Conservation (phyloP, 2,888 invertebrate species). For the Silvanus unidentatus region DNA sequence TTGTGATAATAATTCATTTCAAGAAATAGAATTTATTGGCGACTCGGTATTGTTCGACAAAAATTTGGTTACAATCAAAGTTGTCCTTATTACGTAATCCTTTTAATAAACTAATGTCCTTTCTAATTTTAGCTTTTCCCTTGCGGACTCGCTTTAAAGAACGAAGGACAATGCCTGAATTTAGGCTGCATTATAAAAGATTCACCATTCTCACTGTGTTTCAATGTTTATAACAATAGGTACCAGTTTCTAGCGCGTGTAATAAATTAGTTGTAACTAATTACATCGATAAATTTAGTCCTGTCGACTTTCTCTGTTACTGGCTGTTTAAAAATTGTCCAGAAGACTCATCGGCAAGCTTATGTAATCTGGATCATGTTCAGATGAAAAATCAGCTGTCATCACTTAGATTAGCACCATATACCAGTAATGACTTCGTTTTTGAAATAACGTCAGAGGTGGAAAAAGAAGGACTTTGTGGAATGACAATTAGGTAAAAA, state of each 20-base stretch:
- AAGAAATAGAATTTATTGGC: constrained; percentile 44
- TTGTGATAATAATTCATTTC: constrained; percentile 43
- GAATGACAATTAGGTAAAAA: constrained; percentile 22
- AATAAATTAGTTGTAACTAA: constrained; percentile 1
- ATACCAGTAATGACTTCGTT: constrained; percentile 32
- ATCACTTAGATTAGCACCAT: constrained; percentile 24
- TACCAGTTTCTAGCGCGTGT: constrained; percentile 9
- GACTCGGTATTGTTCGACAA: constrained; percentile 43
- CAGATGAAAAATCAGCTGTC: constrained; percentile 6
- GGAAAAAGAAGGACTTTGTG: constrained; percentile 29
- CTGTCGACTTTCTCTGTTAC: constrained; percentile 25
- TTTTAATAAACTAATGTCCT: constrained; percentile 4
- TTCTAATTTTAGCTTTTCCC: constrained; percentile 18
- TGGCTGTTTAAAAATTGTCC: constrained; percentile 28
- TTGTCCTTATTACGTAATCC: too few species aligned
- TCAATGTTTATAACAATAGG: constrained; percentile 32
- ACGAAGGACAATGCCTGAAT: constrained; percentile 26
- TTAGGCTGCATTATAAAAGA: constrained; percentile 20
- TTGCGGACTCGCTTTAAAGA: constrained; percentile 16
- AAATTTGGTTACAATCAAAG: constrained; percentile 27
- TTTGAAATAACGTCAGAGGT: constrained; percentile 28
- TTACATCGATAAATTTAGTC: constrained; percentile 20
- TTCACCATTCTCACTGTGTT: constrained; percentile 11
- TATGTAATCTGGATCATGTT: constrained; percentile 9
- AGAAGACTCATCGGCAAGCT: background rate